Conservation (phyloP, 2,113 vertebrate species). For the Hylia prasina region DNA sequence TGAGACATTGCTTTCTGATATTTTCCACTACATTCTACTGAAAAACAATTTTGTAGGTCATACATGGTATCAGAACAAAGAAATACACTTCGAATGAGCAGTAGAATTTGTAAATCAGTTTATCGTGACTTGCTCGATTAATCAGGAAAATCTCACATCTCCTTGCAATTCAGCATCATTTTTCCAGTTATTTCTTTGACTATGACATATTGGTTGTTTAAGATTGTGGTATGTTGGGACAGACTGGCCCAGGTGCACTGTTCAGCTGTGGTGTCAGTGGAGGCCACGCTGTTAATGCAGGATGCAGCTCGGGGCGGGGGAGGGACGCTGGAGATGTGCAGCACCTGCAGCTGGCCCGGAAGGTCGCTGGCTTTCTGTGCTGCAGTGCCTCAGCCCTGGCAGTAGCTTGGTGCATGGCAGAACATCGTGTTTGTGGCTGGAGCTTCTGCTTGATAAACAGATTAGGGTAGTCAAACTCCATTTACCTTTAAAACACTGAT, state of each 20-base stretch:
- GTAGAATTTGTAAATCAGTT: background rate
- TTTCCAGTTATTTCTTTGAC: background rate
- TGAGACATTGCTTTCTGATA: background rate
- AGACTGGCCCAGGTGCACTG: background rate
- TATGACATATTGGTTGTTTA: background rate
- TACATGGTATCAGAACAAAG: background rate
- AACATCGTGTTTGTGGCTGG: accelerated
- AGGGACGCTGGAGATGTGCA: background rate
- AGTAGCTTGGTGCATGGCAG: background rate
- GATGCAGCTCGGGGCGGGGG: accelerated
- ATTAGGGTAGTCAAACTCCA: background rate
- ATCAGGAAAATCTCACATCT: background rate
- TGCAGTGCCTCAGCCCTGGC: background rate
- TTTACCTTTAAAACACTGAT: background rate
- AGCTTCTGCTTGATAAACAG: background rate
- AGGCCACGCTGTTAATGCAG: background rate
- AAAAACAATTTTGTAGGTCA: background rate
- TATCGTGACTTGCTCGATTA: background rate
- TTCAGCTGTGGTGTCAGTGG: background rate
- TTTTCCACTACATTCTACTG: background rate
- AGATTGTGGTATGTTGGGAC: background rate
- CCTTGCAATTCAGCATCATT: background rate
- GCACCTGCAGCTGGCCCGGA: background rate
- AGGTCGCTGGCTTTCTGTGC: background rate
- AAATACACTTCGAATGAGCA: background rate